These are phyloP conservation scores for Heliconius melpomene DNA, from an alignment of 1,140 invertebrate species.

Conservation along the genomic window DNA sequence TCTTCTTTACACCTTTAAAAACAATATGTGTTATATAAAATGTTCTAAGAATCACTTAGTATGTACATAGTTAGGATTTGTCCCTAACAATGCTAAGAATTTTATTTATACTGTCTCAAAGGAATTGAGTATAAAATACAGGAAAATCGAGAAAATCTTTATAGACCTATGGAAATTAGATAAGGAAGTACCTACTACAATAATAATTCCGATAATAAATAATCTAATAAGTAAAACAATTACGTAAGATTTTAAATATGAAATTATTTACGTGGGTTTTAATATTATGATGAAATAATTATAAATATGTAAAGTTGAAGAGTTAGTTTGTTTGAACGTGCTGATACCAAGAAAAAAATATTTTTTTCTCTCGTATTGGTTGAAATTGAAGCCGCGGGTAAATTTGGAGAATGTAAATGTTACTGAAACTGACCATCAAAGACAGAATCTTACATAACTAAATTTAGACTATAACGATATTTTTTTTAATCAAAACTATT, in stretches of 20 bases:
- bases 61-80: neutral
- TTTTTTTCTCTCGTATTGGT: too few relatives aligned
- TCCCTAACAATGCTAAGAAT: neutral
- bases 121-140: neutral
- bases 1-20: neutral
- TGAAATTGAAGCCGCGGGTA: too few relatives aligned
- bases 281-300: neutral
- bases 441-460: too few relatives aligned
- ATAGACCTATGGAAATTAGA: neutral
- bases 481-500: neutral
- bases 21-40: neutral
- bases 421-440: too few relatives aligned
- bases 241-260: neutral
- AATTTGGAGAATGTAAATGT: too few relatives aligned
- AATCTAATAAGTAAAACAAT: neutral
- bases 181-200: neutral
- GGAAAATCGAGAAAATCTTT: neutral
- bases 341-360: too few relatives aligned
- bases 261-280: neutral
- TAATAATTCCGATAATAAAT: neutral
- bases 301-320: too few relatives aligned
- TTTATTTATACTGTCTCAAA: neutral
- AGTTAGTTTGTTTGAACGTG: too few relatives aligned
- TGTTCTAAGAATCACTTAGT: neutral
- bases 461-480: neutral